Conservation (phyloP, 2,888 invertebrate species). For the Xylocampa areola region DNA sequence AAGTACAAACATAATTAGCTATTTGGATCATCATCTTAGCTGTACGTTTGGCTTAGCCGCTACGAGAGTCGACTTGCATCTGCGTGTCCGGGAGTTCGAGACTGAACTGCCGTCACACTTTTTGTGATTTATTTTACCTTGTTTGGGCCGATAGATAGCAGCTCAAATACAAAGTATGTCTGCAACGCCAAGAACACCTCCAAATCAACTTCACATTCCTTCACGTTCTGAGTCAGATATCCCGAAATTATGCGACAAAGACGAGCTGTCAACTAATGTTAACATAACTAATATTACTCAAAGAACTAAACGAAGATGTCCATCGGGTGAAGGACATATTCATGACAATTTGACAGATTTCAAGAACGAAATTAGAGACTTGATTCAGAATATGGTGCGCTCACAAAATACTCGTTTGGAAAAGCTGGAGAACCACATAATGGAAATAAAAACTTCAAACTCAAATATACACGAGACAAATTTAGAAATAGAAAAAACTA, state of each 20-base stretch:
- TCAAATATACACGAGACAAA: conserved; percentile 2
- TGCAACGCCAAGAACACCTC: background rate
- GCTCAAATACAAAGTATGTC: background rate
- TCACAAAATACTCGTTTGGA: background rate
- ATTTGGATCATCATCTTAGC: background rate
- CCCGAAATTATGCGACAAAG: background rate
- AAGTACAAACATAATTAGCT: background rate
- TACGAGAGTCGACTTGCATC: background rate
- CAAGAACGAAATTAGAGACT: background rate
- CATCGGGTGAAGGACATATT: background rate
- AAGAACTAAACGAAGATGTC: background rate
- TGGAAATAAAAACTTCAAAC: background rate
- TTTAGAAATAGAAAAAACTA: background rate
- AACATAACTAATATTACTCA: background rate
- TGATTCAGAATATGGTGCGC: background rate
- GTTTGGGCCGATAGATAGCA: background rate
- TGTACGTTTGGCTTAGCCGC: background rate
- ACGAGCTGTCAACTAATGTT: background rate
- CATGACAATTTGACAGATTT: background rate
- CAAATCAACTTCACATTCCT: background rate
- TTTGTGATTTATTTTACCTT: background rate
- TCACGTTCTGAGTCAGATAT: background rate
- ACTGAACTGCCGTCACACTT: background rate
- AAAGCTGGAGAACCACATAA: background rate
- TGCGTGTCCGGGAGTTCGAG: background rate